Conservation (phyloP, 2,113 vertebrate genomes). For the Capreolus pygargus region DNA sequence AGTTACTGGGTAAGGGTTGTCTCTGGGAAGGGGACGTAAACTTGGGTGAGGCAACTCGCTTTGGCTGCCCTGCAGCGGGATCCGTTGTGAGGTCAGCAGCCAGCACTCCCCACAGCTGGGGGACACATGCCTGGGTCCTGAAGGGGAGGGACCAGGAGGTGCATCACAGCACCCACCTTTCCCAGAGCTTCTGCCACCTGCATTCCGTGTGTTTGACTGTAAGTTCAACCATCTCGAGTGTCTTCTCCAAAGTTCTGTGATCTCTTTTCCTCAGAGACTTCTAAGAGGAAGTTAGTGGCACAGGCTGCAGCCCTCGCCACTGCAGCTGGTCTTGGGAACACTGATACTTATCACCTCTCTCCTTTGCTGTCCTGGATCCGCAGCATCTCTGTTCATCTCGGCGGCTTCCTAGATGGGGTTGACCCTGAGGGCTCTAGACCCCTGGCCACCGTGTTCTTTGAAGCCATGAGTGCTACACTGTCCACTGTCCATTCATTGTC, state of each 20-base stretch:
- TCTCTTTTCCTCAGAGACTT: background rate
- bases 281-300: background rate
- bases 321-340: background rate
- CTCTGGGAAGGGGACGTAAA: background rate
- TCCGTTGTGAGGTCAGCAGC: background rate
- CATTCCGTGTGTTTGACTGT: background rate
- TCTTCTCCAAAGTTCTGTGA: background rate
- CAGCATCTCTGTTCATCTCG: background rate
- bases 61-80: background rate
- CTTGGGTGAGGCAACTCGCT: background rate
- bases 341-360: background rate
- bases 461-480: background rate
- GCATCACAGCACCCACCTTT: rapidly evolving
- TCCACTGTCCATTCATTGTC: background rate
- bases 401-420: background rate
- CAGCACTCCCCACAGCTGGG: background rate
- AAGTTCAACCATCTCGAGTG: background rate
- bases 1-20: background rate
- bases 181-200: background rate
- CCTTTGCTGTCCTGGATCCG: background rate
- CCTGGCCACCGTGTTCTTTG: background rate
- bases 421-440: background rate
- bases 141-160: background rate
- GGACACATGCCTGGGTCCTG: background rate
- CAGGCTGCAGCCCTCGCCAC: background rate